Evolutionary conservation across 2,113 vertebrate genomes (phyloP), one percentile per base, ranked within the genome.

Genomic region (Myodes glareolus): DNA sequence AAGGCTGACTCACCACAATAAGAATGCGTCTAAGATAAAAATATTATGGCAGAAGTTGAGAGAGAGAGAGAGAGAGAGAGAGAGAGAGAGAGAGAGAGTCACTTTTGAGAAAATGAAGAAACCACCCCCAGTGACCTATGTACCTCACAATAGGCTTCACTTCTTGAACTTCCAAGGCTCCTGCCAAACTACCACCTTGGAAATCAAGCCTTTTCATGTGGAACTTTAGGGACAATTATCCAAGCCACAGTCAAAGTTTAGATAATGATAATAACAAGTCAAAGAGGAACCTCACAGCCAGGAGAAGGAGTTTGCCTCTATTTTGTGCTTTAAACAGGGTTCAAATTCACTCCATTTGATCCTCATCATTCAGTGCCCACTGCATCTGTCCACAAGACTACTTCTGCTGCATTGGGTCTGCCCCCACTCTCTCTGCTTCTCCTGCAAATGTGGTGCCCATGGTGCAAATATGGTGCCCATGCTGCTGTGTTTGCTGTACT

Each of bases 321-420:
- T 39, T 52, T 21, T 23, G 0, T 52, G 70, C 23, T 67, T 50
- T 63, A 72, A 39, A 25, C 3, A 63, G 3, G 70, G 52, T 25
- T 68, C 36, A 36, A 3, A 50, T 78, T 39, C 52, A 39, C 5
- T 45, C 67, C 75, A 61, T 58, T 39, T 11, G 58, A 17, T 76
- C 50, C 7, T 50, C 21, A 2, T 33, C 33, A 4, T 1, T 6
- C 5, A 0, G 33, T 13, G 23, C 0, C 10, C 50, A 10, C 52
- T 14, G 23, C 13, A 13, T 75, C n/a, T 21, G 9, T 65, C 14
- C 5, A 0, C 7, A 13, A 17, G 9, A 0, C 55, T 75, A 55
- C 52, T 52, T 52, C 3, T 52, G 13, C 52, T 52, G 52, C 13
- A 52, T 14, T 13, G 0, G 31, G 27, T 61, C 47, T 33, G 10